Evolutionary conservation across 64 coral and sea anemone species (phyloP).

Genomic region (Catalaphyllia jardinei): DNA sequence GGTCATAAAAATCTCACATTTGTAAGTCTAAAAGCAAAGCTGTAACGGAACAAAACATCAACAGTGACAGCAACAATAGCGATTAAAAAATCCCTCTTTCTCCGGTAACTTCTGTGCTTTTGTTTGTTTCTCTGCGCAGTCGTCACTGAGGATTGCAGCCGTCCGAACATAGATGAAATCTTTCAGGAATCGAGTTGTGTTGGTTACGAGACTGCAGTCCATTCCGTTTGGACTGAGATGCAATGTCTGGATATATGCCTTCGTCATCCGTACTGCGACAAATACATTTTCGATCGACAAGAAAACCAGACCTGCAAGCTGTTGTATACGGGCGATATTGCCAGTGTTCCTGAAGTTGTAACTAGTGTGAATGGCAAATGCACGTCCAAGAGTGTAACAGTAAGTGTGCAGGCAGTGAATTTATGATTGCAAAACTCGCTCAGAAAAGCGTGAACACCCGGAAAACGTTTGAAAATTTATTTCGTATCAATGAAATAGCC

Average conservation of each 20-base stretch:
- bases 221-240: neutral
- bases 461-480: no score
- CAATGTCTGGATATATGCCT: conserved; percentile 22
- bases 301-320: neutral
- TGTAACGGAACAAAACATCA: no score
- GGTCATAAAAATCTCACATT: no score
- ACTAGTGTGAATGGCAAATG: neutral
- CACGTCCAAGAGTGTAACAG: neutral
- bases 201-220: neutral
- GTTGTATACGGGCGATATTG: neutral
- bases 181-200: neutral
- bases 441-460: no score
- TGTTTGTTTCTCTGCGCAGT: neutral
- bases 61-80: no score
- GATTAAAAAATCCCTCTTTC: no score
- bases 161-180: neutral
- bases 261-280: neutral
- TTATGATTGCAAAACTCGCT: no score
- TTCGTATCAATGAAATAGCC: no score
- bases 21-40: no score
- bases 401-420: neutral
- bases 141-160: neutral
- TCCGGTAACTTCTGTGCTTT: no score
- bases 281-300: neutral
- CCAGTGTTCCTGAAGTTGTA: neutral